A percentile compares a stretch with the other conserved stretches of the same genome.
These are phyloP conservation scores for Ovibos moschatus DNA, from an alignment of 2,113 vertebrate species.

Conservation along the genomic window DNA sequence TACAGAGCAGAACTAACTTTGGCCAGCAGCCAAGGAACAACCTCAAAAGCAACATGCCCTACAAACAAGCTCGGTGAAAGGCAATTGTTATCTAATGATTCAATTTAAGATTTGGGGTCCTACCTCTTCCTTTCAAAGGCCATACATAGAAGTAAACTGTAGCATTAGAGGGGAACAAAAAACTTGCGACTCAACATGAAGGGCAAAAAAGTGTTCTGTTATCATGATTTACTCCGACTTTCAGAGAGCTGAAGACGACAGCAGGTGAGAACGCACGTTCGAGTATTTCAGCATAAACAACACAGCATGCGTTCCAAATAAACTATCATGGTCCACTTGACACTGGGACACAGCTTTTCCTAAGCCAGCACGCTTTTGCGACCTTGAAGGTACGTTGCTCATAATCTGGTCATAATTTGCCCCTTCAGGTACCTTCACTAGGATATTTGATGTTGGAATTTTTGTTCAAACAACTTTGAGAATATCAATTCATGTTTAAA, in stretches of 20 bases:
- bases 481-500: slow-evolving; percentile 3
- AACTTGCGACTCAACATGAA: not conserved
- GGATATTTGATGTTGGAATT: slow-evolving; percentile 50
- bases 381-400: slow-evolving; percentile 46
- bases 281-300: not conserved
- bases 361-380: not conserved
- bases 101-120: not conserved
- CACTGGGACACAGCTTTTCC: accelerated
- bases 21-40: not conserved
- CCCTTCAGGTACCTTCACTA: not conserved
- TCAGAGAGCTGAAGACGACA: slow-evolving; percentile 11
- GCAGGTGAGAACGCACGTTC: not conserved
- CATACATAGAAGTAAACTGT: not conserved
- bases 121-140: slow-evolving; percentile 6
- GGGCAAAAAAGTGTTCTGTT: not conserved
- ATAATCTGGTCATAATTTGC: slow-evolving; percentile 41
- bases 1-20: not conserved
- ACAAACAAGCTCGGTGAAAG: not conserved
- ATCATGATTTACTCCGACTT: not conserved
- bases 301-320: not conserved
- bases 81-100: not conserved
- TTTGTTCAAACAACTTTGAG: slow-evolving; percentile 44
- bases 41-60: not conserved
- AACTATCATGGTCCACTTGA: not conserved
- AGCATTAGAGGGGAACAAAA: slow-evolving; percentile 18